Evolutionary conservation across 1,140 invertebrate species (phyloP).

Genomic region (Rhagoletis zephyria): DNA sequence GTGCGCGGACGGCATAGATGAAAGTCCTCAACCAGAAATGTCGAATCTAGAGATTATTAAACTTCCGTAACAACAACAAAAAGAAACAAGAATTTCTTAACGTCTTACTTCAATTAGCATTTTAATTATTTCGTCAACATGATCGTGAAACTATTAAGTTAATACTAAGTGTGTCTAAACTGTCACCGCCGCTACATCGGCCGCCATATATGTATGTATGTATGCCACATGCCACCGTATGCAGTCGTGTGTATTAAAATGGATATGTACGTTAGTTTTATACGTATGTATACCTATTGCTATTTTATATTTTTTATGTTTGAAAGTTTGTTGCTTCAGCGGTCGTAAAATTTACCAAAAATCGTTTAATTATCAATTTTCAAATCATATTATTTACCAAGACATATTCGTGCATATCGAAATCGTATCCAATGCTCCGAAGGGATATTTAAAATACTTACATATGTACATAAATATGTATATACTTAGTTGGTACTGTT

Average conservation of each 20-base stretch:
- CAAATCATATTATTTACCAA: neutral
- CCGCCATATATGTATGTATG: neutral
- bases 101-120: constrained; percentile 24
- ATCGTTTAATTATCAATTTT: too few relatives aligned
- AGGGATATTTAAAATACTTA: too few relatives aligned
- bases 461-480: too few relatives aligned
- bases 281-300: too few relatives aligned
- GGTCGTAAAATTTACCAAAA: too few relatives aligned
- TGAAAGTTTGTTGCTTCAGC: too few relatives aligned
- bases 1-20: constrained; percentile 20
- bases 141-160: neutral
- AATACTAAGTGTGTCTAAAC: neutral
- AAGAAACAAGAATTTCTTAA: neutral
- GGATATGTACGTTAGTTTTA: neutral
- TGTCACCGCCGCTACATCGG: neutral
- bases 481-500: too few relatives aligned
- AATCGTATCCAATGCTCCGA: neutral
- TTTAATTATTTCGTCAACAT: constrained; percentile 1
- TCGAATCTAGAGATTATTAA: neutral
- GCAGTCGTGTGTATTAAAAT: neutral
- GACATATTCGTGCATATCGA: neutral
- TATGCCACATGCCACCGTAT: neutral
- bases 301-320: too few relatives aligned
- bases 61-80: too few relatives aligned
- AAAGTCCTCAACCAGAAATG: neutral